phyloP scores from a whole-genome alignment of 2,113 vertebrate species.

The Benitochromis conjunctus region DNA sequence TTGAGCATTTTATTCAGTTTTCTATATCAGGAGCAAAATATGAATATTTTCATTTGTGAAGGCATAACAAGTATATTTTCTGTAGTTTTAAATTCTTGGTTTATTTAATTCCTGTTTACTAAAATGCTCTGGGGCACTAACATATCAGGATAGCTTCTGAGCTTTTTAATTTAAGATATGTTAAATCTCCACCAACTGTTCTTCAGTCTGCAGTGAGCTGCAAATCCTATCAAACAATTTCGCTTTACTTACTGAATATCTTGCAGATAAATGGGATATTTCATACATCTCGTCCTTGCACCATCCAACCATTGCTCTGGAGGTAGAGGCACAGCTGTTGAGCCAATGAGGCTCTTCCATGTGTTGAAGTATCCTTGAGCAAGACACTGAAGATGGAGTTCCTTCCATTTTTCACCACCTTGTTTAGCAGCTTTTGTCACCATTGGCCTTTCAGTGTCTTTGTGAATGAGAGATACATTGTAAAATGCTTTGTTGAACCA shows the following conservation, averaged over 20 bases:
- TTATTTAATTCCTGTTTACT: background rate
- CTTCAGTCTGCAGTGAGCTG: background rate
- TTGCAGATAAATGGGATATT: slow-evolving; percentile 31
- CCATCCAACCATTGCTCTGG: background rate
- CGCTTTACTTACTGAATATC: slow-evolving; percentile 32
- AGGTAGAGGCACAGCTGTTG: background rate
- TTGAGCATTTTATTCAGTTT: background rate
- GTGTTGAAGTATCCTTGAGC: background rate
- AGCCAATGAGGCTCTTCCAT: background rate
- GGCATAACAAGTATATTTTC: background rate
- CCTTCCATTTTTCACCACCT: background rate
- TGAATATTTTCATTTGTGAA: background rate
- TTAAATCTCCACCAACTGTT: background rate
- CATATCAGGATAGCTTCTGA: background rate
- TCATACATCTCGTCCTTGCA: slow-evolving; percentile 31
- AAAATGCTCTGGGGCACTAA: background rate
- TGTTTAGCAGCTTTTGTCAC: background rate
- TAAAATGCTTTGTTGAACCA: background rate
- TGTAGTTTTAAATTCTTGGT: background rate
- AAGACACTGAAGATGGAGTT: background rate
- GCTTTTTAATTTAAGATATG: background rate
- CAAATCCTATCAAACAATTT: slow-evolving; percentile 17
- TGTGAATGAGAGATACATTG: background rate
- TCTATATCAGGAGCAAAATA: background rate
- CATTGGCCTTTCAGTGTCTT: background rate